Evolutionary conservation across 2,888 invertebrate species (phyloP), one percentile per base, ranked within the genome.

Genomic region (Blastobasis lacticolella): DNA sequence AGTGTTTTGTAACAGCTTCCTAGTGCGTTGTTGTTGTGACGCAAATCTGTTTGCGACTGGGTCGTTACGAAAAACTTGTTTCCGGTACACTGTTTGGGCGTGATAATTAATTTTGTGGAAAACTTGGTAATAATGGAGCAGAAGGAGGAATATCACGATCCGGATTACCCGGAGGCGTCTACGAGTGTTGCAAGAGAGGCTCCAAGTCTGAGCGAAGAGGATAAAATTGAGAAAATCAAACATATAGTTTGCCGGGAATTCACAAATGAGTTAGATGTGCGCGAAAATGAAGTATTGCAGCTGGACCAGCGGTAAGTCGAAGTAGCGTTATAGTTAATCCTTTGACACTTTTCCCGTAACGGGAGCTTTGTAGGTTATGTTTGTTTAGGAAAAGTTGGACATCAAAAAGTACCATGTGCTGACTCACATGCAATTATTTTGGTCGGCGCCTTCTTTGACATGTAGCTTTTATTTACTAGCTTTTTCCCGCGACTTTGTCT

Each of bases 241-340:
- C 79, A 86, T 37, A 92, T 95, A 49, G 90, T 96, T 38, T 89
- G 90, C 59, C 89, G 89, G 53, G 94, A 95, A 77, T 95, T 96
- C 80, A 85, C 90, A 46, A 89, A 88, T 48, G 95, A 96, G 73
- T 82, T 95, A 8, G 83, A 88, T 48, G 70, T 82, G 1, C 92
- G 94, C 66, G 92, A 94, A 69, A 89, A 91, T 51, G 95, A 95
- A 81, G 83, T 95, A 9, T 86, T 91, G 55, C 81, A 91, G 49
- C 92, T 95, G 54, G 92, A 95, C 68, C 90, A 91, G 55, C 89
- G 91, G 75, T 88, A 92, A 62, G 88, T 85, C 38, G 37, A 4
- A 51, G 57, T 60, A 49, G 59, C 53, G 23, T 23, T 23, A 23
- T 23, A 23, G 23, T 23, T 23, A 23, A 23, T 3, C 23, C 23